Base-by-base conservation (phyloP, 2,797 vertebrate species). In the Setipinna tenuifilis region DNA sequence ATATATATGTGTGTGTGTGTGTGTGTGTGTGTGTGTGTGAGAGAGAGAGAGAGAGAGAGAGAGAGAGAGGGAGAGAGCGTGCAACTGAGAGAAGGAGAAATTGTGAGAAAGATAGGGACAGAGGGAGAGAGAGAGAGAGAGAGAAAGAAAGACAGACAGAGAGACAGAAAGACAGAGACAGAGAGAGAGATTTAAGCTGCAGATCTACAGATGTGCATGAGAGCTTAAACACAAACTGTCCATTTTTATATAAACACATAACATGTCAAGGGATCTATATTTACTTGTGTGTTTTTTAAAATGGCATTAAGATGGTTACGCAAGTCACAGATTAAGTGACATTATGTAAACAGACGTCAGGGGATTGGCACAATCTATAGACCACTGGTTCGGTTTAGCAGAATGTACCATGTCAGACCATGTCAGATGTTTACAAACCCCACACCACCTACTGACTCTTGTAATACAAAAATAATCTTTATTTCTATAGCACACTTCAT, bases 1-100 rank as follows among this genome's bases (percentile, higher is more conserved):
- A 23, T 61, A 44, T 44, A 31, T 41, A 28, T 62, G 48, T 59
- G 83, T 84, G 68, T 80, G 83, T 57, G 46, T 54, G 16, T 78
- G 82, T 78, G 65, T 84, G 83, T 84, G 48, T 59, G 83, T 84
- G 68, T 80, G 83, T 57, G 46, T 54, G 16, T 78, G 82, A 14
- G 35, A 41, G 35, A 41, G 35, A 41, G 35, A 41, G 35, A 41
- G 35, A 41, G 35, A 41, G 35, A 41, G 35, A 41, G 35, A 41
- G 35, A 41, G 35, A 41, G 35, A 41, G 35, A 41, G 35, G 5
- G 35, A 41, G 2, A 41, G 35, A 41, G 35, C n/a, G n/a, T n/a
- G n/a, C n/a, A n/a, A n/a, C n/a, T 78, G 82, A 14, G 35, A 41
- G 35, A 41, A 5, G 5, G 35, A 41, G 35, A 41, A 5, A 41